Percentiles rank a stretch among this genome's conserved stretches.
These are phyloP conservation scores for Ariopsis seemanni DNA, from an alignment of 2,113 vertebrate genomes.

Conservation along the genomic window DNA sequence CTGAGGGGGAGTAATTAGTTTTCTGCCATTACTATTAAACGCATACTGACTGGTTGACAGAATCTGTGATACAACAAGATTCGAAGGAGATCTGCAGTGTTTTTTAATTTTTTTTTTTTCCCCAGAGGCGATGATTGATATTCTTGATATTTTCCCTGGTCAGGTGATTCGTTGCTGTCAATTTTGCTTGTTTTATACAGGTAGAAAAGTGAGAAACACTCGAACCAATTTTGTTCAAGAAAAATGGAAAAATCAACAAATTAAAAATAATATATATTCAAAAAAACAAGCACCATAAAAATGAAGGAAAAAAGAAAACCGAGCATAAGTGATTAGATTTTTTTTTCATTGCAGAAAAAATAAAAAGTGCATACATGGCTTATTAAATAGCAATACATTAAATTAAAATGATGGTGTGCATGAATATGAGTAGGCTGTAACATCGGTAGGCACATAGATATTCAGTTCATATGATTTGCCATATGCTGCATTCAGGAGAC, in stretches of 20 bases:
- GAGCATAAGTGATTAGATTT: slow-evolving; percentile 57
- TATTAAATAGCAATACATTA: slow-evolving; percentile 90
- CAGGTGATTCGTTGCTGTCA: slow-evolving; percentile 64
- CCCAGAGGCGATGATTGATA: neutral
- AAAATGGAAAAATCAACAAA: slow-evolving; percentile 54
- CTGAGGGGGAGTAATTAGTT: slow-evolving; percentile 59
- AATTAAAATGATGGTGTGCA: slow-evolving; percentile 83
- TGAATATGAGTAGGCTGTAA: slow-evolving; percentile 86
- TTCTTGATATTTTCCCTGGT: slow-evolving; percentile 58
- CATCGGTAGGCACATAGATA: slow-evolving; percentile 88
- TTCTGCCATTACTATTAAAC: slow-evolving; percentile 61
- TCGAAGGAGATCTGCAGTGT: neutral
- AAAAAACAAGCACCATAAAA: slow-evolving; percentile 62
- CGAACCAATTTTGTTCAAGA: neutral
- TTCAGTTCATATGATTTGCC: slow-evolving; percentile 68
- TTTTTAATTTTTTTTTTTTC: neutral
- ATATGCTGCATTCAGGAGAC: slow-evolving; percentile 71
- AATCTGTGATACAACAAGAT: too few species aligned
- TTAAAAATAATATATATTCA: slow-evolving; percentile 54
- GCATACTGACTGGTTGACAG: neutral
- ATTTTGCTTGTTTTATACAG: slow-evolving; percentile 55
- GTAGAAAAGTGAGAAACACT: slow-evolving; percentile 42
- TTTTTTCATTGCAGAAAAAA: slow-evolving; percentile 73
- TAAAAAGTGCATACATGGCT: slow-evolving; percentile 90
- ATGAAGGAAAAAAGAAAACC: slow-evolving; percentile 59